Percentiles rank a stretch among this genome's conserved stretches.
phyloP scores from a whole-genome alignment of 2,888 invertebrate species.

The Caenorhabditis parvicauda region DNA sequence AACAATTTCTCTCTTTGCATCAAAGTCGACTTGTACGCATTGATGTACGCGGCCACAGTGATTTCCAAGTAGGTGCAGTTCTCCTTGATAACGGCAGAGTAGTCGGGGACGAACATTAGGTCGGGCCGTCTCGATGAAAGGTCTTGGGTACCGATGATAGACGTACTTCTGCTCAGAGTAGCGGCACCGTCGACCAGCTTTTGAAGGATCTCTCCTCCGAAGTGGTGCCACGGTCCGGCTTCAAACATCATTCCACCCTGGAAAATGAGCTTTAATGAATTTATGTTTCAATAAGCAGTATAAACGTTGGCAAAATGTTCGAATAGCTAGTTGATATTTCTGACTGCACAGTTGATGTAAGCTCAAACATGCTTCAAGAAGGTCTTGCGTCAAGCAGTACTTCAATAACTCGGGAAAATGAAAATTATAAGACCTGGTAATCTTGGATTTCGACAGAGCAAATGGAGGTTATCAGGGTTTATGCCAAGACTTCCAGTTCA shows the following conservation, averaged over 20 bases:
- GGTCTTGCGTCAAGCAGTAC: too few relatives aligned
- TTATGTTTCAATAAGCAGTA: background rate
- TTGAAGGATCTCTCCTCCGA: conserved; percentile 70
- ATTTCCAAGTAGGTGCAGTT: conserved; percentile 51
- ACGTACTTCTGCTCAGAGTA: conserved; percentile 36
- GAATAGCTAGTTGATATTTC: too few relatives aligned
- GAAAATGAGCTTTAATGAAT: background rate
- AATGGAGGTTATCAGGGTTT: too few relatives aligned
- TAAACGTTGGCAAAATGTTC: background rate
- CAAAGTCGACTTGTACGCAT: conserved; percentile 44
- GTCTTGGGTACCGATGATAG: conserved; percentile 39
- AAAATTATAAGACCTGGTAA: too few relatives aligned
- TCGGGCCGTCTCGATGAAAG: conserved; percentile 41
- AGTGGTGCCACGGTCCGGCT: conserved; percentile 92
- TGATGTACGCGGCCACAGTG: conserved; percentile 40
- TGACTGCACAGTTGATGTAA: too few relatives aligned
- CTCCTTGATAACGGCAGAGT: conserved; percentile 36
- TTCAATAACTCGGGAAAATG: too few relatives aligned
- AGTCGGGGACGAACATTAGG: conserved; percentile 48
- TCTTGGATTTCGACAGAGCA: too few relatives aligned
- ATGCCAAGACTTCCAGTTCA: too few relatives aligned
- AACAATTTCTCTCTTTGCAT: conserved; percentile 42
- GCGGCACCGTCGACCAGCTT: conserved; percentile 33
- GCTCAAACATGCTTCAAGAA: too few relatives aligned
- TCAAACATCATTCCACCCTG: conserved; percentile 79